These are phyloP conservation scores for Meriones psammophilus DNA, from an alignment of 2,797 vertebrate species.

Conservation along the genomic window DNA sequence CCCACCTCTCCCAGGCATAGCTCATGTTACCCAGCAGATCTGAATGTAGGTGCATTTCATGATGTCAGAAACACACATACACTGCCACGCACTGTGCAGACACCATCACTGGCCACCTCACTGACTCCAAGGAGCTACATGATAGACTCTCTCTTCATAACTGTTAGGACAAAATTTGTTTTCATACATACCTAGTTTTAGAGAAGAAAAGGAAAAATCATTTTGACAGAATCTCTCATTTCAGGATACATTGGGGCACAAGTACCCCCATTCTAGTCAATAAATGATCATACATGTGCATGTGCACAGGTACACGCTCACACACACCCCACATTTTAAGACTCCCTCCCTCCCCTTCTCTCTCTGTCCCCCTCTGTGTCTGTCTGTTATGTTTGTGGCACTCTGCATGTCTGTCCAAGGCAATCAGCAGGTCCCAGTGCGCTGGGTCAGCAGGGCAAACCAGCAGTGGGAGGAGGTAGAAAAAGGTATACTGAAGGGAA, in stretches of 20 bases:
- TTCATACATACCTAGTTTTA: slow-evolving; percentile 14
- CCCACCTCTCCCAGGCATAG: neutral
- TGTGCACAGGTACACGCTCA: neutral
- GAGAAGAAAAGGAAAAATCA: slow-evolving; percentile 11
- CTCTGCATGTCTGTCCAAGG: neutral
- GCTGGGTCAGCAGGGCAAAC: neutral
- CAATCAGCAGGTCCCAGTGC: neutral
- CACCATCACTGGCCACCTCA: neutral
- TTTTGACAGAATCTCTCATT: slow-evolving; percentile 35
- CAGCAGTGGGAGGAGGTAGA: neutral
- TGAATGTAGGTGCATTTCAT: neutral
- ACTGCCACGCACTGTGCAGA: neutral
- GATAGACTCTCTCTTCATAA: neutral
- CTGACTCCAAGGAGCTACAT: neutral
- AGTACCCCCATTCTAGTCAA: neutral
- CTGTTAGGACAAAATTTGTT: neutral
- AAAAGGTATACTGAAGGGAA: neutral
- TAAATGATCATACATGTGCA: neutral
- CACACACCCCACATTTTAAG: neutral
- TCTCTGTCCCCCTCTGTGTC: neutral
- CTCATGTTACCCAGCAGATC: neutral
- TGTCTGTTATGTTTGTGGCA: neutral
- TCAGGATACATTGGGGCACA: neutral
- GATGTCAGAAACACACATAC: neutral
- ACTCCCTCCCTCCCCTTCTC: neutral